Conservation (phyloP, 2,888 invertebrate genomes). For the Troides oblongomaculatus region DNA sequence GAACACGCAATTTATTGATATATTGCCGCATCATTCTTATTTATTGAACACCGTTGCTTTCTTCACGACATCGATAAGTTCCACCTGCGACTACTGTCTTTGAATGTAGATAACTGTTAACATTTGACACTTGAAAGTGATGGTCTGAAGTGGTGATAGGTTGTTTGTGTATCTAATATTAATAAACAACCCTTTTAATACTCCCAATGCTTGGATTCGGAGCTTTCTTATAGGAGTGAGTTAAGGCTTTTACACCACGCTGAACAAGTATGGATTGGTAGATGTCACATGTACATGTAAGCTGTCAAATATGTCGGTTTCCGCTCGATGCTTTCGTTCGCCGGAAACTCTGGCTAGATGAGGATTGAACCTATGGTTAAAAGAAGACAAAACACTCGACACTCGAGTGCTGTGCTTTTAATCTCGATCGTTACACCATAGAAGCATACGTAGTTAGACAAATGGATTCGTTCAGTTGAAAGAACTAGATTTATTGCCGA, state of each 20-base stretch:
- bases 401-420: neutral
- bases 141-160: neutral
- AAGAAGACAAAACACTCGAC: neutral
- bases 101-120: constrained; percentile 17
- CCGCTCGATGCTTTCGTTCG: too few relatives aligned
- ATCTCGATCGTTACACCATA: neutral
- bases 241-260: too few relatives aligned
- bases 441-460: constrained; percentile 3
- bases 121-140: constrained; percentile 16
- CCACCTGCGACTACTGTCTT: constrained; percentile 44
- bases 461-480: constrained; percentile 16
- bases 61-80: constrained; percentile 49
- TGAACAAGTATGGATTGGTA: too few relatives aligned
- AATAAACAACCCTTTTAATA: neutral
- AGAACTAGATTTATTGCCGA: constrained; percentile 6
- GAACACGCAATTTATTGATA: constrained; percentile 54
- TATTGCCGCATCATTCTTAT: constrained; percentile 54
- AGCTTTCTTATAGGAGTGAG: too few relatives aligned
- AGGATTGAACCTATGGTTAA: too few relatives aligned
- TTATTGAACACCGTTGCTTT: constrained; percentile 53
- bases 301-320: too few relatives aligned
- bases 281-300: too few relatives aligned
- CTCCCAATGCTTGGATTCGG: too few relatives aligned
- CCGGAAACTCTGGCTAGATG: too few relatives aligned
- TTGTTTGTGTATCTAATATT: neutral